Evolutionary conservation across 2,797 vertebrate species (phyloP).

Genomic region (Scyliorhinus canicula): DNA sequence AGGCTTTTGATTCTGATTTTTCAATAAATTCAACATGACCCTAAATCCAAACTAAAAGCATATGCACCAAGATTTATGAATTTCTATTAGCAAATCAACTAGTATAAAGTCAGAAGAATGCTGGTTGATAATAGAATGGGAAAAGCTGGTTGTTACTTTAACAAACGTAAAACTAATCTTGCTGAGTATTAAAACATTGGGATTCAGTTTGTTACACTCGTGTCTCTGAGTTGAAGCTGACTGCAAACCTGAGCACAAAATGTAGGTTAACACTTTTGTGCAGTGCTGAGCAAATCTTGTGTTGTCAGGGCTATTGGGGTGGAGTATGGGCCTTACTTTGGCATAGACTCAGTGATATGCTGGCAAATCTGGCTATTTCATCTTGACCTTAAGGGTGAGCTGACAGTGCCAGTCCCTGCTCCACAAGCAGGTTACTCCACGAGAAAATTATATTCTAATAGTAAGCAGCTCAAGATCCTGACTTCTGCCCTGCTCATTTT

Average conservation of each 20-base stretch:
- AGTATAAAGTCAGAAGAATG: not conserved
- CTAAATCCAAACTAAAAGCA: not conserved
- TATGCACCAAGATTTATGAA: slow-evolving; percentile 1
- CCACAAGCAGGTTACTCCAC: not conserved
- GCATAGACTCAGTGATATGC: not conserved
- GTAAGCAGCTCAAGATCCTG: not conserved
- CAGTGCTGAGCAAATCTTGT: not conserved
- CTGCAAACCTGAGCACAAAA: not conserved
- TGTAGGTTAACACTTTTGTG: not conserved
- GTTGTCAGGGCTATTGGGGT: not conserved
- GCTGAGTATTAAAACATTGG: not conserved
- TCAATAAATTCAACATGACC: not conserved
- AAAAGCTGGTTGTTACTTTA: not conserved
- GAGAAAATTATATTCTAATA: not conserved
- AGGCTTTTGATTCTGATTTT: not conserved
- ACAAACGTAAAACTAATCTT: not conserved
- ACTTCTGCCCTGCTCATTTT: not conserved
- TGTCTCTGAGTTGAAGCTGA: not conserved
- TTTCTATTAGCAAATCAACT: not conserved
- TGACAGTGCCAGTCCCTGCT: not conserved
- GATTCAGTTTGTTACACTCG: not conserved
- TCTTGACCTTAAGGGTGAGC: not conserved
- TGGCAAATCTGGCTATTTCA: not conserved
- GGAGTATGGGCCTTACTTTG: not conserved
- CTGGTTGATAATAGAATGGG: not conserved